Conservation (phyloP, 30 jellyfish, hydroid and myxozoan genomes). For the Calvadosia cruxmelitensis region DNA sequence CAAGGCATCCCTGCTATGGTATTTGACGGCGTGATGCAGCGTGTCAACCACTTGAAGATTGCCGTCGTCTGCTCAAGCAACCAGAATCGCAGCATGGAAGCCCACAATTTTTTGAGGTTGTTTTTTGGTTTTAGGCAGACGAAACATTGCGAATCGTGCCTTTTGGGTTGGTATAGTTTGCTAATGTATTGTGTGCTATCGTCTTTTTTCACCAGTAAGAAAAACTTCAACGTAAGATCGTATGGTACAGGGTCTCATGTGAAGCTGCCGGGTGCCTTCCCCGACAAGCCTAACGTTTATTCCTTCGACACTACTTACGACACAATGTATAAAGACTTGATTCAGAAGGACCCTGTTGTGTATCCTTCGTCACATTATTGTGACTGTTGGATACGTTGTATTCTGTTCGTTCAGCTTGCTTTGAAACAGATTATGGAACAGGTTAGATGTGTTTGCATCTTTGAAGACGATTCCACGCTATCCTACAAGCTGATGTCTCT, state of each 20-base stretch:
- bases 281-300: conserved; percentile 85
- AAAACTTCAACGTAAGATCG: conserved; percentile 74
- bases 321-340: conserved; percentile 69
- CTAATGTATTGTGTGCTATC: too few relatives aligned
- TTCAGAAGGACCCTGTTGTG: conserved; percentile 66
- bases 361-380: conserved; percentile 36
- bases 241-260: conserved; percentile 86
- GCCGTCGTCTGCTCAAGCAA: conserved; percentile 96
- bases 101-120: conserved; percentile 96
- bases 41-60: conserved; percentile 56
- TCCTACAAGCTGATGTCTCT: too few relatives aligned
- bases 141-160: not conserved
- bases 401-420: too few relatives aligned
- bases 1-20: not conserved
- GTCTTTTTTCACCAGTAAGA: conserved; percentile 49
- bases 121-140: not conserved
- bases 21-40: conserved; percentile 35
- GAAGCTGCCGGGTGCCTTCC: conserved; percentile 87
- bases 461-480: too few relatives aligned
- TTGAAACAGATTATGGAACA: too few relatives aligned
- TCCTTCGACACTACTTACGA: conserved; percentile 76
- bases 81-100: conserved; percentile 98
- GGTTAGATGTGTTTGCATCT: too few relatives aligned
- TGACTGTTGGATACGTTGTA: too few relatives aligned
- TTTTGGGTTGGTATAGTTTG: not conserved